Evolutionary conservation across 2,113 vertebrate species (phyloP).

Genomic region (Cololabis saira): DNA sequence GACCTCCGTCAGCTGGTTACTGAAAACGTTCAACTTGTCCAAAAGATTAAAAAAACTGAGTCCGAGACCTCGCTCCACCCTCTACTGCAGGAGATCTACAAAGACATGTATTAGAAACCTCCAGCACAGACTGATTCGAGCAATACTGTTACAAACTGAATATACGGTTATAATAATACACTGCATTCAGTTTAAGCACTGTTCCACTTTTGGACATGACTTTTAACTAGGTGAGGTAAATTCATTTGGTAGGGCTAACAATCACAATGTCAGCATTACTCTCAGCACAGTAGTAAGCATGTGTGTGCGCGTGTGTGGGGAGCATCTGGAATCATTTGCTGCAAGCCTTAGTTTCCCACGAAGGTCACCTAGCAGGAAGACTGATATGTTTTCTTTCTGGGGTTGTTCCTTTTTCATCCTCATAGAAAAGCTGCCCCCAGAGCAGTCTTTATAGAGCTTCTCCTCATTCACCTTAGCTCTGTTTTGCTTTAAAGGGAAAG

Average conservation of each 20-base stretch:
- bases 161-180: conserved; percentile 52
- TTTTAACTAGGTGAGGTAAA: conserved; percentile 46
- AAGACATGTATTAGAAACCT: conserved; percentile 94
- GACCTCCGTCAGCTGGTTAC: conserved; percentile 98
- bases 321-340: conserved; percentile 75
- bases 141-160: conserved; percentile 76
- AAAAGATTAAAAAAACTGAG: conserved; percentile 98
- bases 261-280: conserved; percentile 55
- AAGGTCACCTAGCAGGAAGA: conserved; percentile 65
- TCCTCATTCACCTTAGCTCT: conserved; percentile 34
- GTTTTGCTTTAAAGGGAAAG: conserved; percentile 56
- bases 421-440: conserved; percentile 62
- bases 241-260: conserved; percentile 55
- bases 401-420: conserved; percentile 69
- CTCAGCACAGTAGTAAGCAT: conserved; percentile 35
- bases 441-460: conserved; percentile 42
- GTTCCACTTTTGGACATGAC: conserved; percentile 57
- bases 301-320: conserved; percentile 11
- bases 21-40: conserved; percentile 94
- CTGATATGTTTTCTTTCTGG: conserved; percentile 62
- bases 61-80: conserved; percentile 95
- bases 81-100: conserved; percentile 98
- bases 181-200: conserved; percentile 71
- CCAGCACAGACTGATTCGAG: conserved; percentile 60
- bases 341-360: conserved; percentile 64